Evolutionary conservation across 2,113 vertebrate genomes (phyloP).

Genomic region (Megaceryle torquata): DNA sequence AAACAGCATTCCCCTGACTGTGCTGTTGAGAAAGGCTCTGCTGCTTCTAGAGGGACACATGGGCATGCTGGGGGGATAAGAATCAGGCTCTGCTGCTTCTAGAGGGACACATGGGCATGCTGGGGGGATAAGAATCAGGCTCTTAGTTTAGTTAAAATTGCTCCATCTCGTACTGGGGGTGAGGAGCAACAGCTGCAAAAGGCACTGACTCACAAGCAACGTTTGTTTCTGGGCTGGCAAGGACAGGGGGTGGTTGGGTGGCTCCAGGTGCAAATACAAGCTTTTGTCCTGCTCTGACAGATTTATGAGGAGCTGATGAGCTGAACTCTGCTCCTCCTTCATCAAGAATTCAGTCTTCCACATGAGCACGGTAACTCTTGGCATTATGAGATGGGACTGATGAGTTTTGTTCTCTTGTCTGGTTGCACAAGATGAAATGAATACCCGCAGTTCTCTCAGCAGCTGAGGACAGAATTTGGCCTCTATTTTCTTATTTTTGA

Average conservation of each 20-base stretch:
- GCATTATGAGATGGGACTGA: not conserved
- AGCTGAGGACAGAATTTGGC: not conserved
- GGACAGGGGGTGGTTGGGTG: no score
- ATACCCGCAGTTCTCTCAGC: not conserved
- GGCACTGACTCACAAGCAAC: not conserved
- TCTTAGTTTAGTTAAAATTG: not conserved
- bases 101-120: fast-evolving
- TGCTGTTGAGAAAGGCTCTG: not conserved
- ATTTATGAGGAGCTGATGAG: not conserved
- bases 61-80: no score
- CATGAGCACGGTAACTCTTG: not conserved
- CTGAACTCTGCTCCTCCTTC: not conserved
- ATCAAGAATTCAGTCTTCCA: not conserved
- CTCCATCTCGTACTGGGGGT: fast-evolving
- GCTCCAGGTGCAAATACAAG: not conserved
- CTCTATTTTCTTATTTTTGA: not conserved
- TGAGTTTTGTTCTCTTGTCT: not conserved
- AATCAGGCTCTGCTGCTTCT: not conserved
- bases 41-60: not conserved
- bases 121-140: no score
- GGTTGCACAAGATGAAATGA: not conserved
- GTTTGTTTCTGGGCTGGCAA: fast-evolving
- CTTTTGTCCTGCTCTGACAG: not conserved
- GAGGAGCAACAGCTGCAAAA: not conserved
- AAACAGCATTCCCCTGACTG: not conserved